Evolutionary conservation across 2,797 vertebrate species (phyloP).

Genomic region (Balearica regulorum): DNA sequence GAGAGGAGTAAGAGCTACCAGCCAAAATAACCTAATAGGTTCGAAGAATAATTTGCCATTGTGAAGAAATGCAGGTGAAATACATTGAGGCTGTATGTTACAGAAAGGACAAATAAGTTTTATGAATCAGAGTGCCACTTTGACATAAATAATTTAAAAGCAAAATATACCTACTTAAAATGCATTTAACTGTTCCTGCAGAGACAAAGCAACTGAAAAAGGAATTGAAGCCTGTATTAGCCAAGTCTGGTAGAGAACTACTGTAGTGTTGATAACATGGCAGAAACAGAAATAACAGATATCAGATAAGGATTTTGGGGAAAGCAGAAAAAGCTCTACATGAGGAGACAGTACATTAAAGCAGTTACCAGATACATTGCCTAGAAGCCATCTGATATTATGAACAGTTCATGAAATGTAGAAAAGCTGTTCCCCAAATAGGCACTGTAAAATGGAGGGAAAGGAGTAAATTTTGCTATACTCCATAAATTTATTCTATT

Average conservation of each 20-base stretch:
- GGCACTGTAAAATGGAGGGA: not conserved
- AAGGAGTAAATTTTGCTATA: not conserved
- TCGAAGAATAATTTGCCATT: not conserved
- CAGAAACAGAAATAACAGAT: not conserved
- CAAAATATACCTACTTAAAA: not conserved
- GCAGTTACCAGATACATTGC: not conserved
- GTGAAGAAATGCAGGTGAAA: not conserved
- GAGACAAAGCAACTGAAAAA: not conserved
- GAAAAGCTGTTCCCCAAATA: not conserved
- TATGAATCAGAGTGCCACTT: not conserved
- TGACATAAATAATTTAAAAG: not conserved
- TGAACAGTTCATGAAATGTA: not conserved
- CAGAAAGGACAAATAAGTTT: not conserved
- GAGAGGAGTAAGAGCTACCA: not conserved
- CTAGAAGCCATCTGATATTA: not conserved
- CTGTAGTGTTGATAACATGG: not conserved
- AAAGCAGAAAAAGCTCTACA: not conserved
- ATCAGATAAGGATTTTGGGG: not conserved
- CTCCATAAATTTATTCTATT: not conserved
- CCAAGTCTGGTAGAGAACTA: not conserved
- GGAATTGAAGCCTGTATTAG: not conserved
- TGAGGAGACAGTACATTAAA: not conserved
- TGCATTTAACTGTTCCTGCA: not conserved
- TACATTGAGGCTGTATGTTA: not conserved
- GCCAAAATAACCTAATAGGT: not conserved